Evolutionary conservation across 2,888 invertebrate species (phyloP), one percentile per base, ranked within the genome.

Genomic region (Microctonus hyperodae): DNA sequence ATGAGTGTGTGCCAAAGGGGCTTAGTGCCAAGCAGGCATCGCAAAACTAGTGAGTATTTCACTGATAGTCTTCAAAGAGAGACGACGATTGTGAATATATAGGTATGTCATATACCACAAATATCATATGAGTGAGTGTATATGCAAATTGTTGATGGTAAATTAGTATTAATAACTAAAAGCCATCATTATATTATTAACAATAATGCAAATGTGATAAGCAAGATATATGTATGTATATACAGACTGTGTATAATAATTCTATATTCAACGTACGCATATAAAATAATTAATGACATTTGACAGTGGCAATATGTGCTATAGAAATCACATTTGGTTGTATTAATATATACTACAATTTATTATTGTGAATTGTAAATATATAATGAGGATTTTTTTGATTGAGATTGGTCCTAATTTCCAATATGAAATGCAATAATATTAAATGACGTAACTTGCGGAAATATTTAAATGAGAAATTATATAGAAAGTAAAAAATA

Each of bases 11-110:
- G 62, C 53, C 62, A 62, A 62, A 20, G 53, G 33, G 62, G 62
- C 53, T n/a, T 62, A n/a, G 37, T 62, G 62, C 62, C 62, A 62
- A 62, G n/a, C 53, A 35, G 35, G 48, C 35, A 51, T 35, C 31
- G n/a, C 20, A 51, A 44, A 37, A 44, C 44, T 51, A 25, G n/a
- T 44, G n/a, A 22, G 23, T 4, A 23, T 51, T 51, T 51, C 11
- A 51, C 51, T 51, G 55, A 55, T 55, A n/a, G 55, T 28, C 16
- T 33, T 33, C 16, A 16, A 55, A 25, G 44, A 44, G 20, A 31
- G 16, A 20, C 20, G 31, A 55, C 33, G 55, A 16, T 44, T 44
- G 44, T 44, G 44, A 20, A 44, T 44, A 16, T 44, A 44, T 44
- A 16, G 16, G 28, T 33, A n/a, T 55, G 20, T 55, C 33, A 51